Evolutionary conservation across 1,140 invertebrate genomes (phyloP).

Genomic region (Paramacrobiotus metropolitanus): DNA sequence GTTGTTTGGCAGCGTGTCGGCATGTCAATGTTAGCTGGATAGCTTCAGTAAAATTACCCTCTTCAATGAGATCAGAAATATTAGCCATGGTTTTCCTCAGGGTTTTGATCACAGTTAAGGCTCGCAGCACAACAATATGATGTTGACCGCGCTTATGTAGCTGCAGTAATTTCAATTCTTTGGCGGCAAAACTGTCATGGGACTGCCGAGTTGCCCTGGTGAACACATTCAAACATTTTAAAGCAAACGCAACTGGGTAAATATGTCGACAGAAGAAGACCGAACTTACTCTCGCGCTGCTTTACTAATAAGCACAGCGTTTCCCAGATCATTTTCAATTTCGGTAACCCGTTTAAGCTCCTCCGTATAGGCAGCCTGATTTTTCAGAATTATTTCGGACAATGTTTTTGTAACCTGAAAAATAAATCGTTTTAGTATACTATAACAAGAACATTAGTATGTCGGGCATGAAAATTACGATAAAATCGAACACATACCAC

Average conservation of each 20-base stretch:
- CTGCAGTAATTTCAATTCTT: background rate
- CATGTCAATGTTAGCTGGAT: slow-evolving; percentile 67
- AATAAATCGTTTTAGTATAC: background rate
- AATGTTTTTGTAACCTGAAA: slow-evolving; percentile 51
- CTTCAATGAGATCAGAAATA: slow-evolving; percentile 19
- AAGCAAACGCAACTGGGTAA: background rate
- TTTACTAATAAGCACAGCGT: slow-evolving; percentile 19
- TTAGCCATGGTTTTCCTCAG: background rate
- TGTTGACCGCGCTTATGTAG: background rate
- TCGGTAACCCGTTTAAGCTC: slow-evolving; percentile 57
- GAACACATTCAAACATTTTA: background rate
- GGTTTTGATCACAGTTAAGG: slow-evolving; percentile 1
- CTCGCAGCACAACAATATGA: background rate
- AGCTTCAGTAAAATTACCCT: slow-evolving; percentile 64
- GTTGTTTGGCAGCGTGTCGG: slow-evolving; percentile 50
- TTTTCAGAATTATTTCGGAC: slow-evolving; percentile 64
- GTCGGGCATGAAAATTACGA: too few species aligned
- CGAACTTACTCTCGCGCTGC: slow-evolving; percentile 18
- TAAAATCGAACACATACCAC: too few species aligned
- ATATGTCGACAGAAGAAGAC: background rate
- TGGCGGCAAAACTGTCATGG: background rate
- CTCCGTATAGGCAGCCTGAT: slow-evolving; percentile 52
- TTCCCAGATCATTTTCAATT: slow-evolving; percentile 42
- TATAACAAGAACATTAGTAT: background rate
- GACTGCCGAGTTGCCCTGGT: background rate